Evolutionary conservation across 2,113 vertebrate species (phyloP), one percentile per base, ranked within the genome.

Genomic region (Himantopus leucocephalus): DNA sequence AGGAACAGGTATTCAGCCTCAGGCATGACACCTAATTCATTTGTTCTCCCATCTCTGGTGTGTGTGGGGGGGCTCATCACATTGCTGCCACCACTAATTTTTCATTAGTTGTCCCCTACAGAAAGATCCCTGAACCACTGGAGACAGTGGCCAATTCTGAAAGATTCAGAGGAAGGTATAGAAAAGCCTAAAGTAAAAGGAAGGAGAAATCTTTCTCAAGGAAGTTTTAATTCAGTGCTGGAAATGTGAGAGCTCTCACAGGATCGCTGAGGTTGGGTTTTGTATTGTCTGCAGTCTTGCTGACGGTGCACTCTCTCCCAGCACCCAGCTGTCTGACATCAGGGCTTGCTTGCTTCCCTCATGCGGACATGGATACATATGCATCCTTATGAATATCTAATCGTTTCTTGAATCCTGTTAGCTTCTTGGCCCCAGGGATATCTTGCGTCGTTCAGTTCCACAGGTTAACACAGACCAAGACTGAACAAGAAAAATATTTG

Each of bases 201-300:
- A 76, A 80, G n/a, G 26, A 55, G 68, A 84, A 85, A 50, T 77
- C 13, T 92, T 85, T 86, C 68, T 92, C 43, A 91, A 67, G 11
- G 8, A 94, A 67, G 23, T 48, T 76, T 73, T 48, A 52, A 45
- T 52, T 87, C 62, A 41, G 27, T 68, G 12, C 32, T 82, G 59
- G 68, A 76, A 95, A 47, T 32, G 12, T 59, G 48, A 85, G 58
- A 78, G 8, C 10, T 82, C 37, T 76, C 30, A 22, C 18, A 56
- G 66, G 26, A 78, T 39, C 2, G 1, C 22, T 0, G 0, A 59
- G 52, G n/a, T 14, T 82, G 35, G 23, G 8, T 9, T 84, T 76
- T 73, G 23, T 27, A 35, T 32, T 73, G 34, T 64, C 62, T 80
- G 39, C 9, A 52, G 53, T 47, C n/a, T n/a, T 75, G 53, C 19